phyloP scores from a whole-genome alignment of 2,888 invertebrate species.

The Acronicta psi region DNA sequence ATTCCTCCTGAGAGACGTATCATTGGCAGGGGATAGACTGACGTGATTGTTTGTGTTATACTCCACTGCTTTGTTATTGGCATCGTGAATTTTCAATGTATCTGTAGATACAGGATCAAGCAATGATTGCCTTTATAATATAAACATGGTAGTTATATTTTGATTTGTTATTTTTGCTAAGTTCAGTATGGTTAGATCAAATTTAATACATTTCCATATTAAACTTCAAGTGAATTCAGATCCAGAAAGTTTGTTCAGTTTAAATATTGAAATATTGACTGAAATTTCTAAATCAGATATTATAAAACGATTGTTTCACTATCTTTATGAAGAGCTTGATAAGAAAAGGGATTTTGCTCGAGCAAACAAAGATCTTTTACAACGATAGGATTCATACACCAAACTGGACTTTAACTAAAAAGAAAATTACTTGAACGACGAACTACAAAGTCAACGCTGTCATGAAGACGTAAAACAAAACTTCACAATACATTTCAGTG shows the following conservation, averaged over 20 bases:
- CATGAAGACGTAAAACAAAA: slow-evolving; percentile 68
- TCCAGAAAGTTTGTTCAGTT: slow-evolving; percentile 2
- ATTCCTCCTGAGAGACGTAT: slow-evolving; percentile 79
- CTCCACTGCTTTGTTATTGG: slow-evolving; percentile 67
- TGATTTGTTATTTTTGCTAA: too few species aligned
- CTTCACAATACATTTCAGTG: slow-evolving; percentile 72
- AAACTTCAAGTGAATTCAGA: too few species aligned
- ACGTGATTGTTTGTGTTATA: slow-evolving; percentile 74
- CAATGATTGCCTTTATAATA: slow-evolving; percentile 27
- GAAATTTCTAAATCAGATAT: slow-evolving; percentile 15
- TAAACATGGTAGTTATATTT: too few species aligned
- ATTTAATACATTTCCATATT: too few species aligned
- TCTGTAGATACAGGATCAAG: slow-evolving; percentile 37
- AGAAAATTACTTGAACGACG: slow-evolving; percentile 59
- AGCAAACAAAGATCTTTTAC: slow-evolving; percentile 43
- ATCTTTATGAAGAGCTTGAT: slow-evolving; percentile 12
- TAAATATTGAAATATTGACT: slow-evolving; percentile 13
- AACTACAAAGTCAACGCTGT: slow-evolving; percentile 59
- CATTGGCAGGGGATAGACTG: slow-evolving; percentile 68
- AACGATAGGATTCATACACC: slow-evolving; percentile 50
- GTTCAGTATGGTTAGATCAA: too few species aligned
- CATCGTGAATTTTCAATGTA: slow-evolving; percentile 51
- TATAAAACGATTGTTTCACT: slow-evolving; percentile 18
- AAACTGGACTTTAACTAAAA: slow-evolving; percentile 50
- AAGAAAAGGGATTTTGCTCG: slow-evolving; percentile 40